A percentile compares a stretch with the other conserved stretches of the same genome.
Conservation (phyloP, 2,113 vertebrate genomes). For the Pangasianodon hypophthalmus region DNA sequence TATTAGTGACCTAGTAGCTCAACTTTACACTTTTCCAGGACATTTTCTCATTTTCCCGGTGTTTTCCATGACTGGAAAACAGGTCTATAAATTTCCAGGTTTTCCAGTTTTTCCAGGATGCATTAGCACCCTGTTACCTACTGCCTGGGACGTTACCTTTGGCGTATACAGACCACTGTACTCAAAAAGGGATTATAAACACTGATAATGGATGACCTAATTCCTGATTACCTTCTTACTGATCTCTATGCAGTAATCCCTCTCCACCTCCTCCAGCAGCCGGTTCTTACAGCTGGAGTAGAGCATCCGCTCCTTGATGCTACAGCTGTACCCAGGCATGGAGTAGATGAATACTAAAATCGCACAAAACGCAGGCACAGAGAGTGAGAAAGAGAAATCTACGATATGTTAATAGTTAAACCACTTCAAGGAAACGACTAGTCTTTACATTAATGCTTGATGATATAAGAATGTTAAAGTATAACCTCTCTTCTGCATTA, state of each 20-base stretch:
- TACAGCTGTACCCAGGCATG: slow-evolving; percentile 97
- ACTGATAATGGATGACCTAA: not conserved
- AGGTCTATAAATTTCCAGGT: not conserved
- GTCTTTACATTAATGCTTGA: not conserved
- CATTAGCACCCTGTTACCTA: not conserved
- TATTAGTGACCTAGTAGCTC: not conserved
- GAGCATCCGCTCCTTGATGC: slow-evolving; percentile 96
- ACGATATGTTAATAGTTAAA: not conserved
- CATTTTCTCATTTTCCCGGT: not conserved
- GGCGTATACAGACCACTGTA: not conserved
- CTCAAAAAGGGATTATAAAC: not conserved
- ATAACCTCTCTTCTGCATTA: slow-evolving; percentile 1
- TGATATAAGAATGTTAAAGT: not conserved
- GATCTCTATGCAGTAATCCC: slow-evolving; percentile 90
- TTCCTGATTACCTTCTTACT: slow-evolving; percentile 83
- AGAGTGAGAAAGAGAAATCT: not conserved
- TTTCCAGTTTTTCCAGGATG: not conserved
- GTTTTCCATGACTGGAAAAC: not conserved
- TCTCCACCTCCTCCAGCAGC: slow-evolving; percentile 90
- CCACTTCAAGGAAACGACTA: not conserved
- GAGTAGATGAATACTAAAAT: slow-evolving; percentile 96
- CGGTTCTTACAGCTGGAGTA: slow-evolving; percentile 99
- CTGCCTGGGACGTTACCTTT: not conserved
- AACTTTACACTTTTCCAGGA: not conserved
- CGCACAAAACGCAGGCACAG: not conserved